phyloP scores from a whole-genome alignment of 1,140 invertebrate genomes.

The Lepidurus packardi region DNA sequence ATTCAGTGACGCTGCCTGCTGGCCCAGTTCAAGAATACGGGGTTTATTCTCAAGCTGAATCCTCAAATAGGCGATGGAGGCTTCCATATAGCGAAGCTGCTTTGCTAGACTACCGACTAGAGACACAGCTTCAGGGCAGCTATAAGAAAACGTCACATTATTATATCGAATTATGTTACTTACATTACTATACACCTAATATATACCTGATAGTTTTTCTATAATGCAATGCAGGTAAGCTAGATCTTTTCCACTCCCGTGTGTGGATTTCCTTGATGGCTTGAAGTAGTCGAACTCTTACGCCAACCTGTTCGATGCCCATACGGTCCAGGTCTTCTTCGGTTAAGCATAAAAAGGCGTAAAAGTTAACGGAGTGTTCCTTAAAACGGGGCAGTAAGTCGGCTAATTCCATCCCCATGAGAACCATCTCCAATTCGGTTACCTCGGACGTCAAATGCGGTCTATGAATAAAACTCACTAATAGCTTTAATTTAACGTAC shows the following conservation, averaged over 20 bases:
- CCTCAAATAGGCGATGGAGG: constrained; percentile 44
- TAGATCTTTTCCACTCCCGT: constrained; percentile 47
- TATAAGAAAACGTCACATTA: constrained; percentile 36
- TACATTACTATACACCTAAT: too few species aligned
- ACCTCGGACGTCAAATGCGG: constrained; percentile 3
- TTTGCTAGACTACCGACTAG: constrained; percentile 47
- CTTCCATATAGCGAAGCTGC: constrained; percentile 46
- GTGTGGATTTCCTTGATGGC: constrained; percentile 47
- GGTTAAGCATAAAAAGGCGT: constrained; percentile 44
- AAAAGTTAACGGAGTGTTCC: constrained; percentile 44
- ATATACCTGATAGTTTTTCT: constrained; percentile 44
- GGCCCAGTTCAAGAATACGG: constrained; percentile 41
- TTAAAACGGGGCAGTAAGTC: constrained; percentile 44
- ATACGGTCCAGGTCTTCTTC: constrained; percentile 48
- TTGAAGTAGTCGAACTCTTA: constrained; percentile 48
- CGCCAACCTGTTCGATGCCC: constrained; percentile 45
- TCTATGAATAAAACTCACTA: not conserved
- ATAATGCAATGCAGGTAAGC: constrained; percentile 44
- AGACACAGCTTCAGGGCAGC: constrained; percentile 46
- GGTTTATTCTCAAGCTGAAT: constrained; percentile 44
- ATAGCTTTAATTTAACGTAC: not conserved
- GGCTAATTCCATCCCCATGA: constrained; percentile 44
- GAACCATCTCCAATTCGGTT: constrained; percentile 47
- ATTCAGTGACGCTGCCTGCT: constrained; percentile 38
- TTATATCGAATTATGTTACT: too few species aligned